phyloP scores from a whole-genome alignment of 1,140 invertebrate genomes.

The Plutomurus gul region DNA sequence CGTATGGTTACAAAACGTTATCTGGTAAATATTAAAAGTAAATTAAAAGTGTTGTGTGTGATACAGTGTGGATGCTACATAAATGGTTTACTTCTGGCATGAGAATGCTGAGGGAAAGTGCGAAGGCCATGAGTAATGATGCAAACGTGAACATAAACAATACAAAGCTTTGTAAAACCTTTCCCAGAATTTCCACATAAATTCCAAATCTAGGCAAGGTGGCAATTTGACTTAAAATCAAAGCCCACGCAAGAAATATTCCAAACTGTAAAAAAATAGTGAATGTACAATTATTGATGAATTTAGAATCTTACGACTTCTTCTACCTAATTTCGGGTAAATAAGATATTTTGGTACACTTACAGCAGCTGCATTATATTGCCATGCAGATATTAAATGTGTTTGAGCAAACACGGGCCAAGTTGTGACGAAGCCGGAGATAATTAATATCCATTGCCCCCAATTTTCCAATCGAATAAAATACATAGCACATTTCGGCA shows the following conservation, averaged over 20 bases:
- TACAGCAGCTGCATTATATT: slow-evolving; percentile 44
- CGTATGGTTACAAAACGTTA: no score
- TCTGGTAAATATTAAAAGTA: no score
- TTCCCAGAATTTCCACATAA: slow-evolving; percentile 46
- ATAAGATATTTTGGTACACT: no score
- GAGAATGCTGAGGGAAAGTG: slow-evolving; percentile 38
- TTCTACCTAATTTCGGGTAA: neutral
- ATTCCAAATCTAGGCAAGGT: slow-evolving; percentile 40
- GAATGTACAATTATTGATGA: no score
- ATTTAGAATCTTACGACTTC: neutral
- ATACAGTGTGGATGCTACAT: no score
- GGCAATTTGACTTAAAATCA: slow-evolving; percentile 46
- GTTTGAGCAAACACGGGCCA: slow-evolving; percentile 1
- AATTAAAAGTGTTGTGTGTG: no score
- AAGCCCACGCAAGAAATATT: slow-evolving; percentile 46
- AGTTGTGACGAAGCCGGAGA: neutral
- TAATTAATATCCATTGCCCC: slow-evolving; percentile 42
- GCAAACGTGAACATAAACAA: slow-evolving; percentile 44
- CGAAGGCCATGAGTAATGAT: slow-evolving; percentile 42
- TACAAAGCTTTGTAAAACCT: slow-evolving; percentile 42
- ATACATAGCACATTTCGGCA: slow-evolving; percentile 6
- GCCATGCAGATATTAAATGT: slow-evolving; percentile 32
- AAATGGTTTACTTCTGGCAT: slow-evolving; percentile 34
- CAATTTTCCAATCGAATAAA: slow-evolving; percentile 39
- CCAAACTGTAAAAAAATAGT: slow-evolving; percentile 30